phyloP scores from a whole-genome alignment of 2,113 vertebrate species.

The rat (Rattus norvegicus) region DNA sequence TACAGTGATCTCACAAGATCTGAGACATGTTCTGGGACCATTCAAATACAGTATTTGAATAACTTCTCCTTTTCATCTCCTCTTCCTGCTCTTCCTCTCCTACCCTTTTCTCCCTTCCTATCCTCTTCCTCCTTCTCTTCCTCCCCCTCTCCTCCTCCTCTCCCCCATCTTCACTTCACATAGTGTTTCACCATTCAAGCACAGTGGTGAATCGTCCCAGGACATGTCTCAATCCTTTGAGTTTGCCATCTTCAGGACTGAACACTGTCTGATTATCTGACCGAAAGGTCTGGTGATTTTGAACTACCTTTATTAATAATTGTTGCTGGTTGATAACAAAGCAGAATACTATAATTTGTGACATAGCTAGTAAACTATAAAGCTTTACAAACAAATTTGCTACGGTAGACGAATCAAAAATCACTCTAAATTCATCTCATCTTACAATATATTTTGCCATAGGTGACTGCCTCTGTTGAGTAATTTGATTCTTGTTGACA shows the following conservation, averaged over 20 bases:
- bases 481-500: neutral
- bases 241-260: neutral
- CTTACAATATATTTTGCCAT: neutral
- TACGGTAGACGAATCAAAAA: neutral
- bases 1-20: neutral
- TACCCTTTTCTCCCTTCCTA: no score
- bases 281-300: neutral
- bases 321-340: neutral
- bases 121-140: no score
- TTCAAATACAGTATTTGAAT: neutral
- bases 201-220: neutral
- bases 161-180: no score
- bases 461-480: neutral
- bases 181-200: neutral
- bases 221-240: neutral
- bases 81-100: no score
- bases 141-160: no score
- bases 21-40: neutral
- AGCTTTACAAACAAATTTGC: neutral
- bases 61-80: no score
- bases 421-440: no score
- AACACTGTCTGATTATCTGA: slow-evolving; percentile 7
- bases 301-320: neutral
- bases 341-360: neutral
- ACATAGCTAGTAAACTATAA: neutral